phyloP scores from a whole-genome alignment of 1,140 invertebrate species.

The Micrasema minimum region DNA sequence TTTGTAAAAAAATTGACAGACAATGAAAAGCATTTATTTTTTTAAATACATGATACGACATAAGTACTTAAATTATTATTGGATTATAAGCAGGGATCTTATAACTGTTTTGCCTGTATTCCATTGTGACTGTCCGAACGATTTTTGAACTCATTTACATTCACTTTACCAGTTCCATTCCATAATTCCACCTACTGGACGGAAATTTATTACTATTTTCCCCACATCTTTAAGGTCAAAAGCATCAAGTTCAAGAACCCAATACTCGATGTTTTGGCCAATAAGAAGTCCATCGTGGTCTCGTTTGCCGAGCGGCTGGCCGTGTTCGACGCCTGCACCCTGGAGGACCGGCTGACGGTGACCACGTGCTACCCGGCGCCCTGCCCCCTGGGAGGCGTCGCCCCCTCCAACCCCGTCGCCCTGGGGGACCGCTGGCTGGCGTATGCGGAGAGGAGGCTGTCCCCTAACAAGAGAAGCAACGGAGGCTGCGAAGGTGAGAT shows the following conservation, averaged over 20 bases:
- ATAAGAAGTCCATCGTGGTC: slow-evolving; percentile 84
- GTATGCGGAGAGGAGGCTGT: slow-evolving; percentile 86
- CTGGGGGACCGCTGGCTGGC: slow-evolving; percentile 85
- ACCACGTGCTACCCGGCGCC: slow-evolving; percentile 91
- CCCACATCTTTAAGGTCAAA: slow-evolving; percentile 78
- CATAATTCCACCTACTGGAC: no score
- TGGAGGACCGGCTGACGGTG: slow-evolving; percentile 87
- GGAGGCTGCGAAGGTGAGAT: slow-evolving; percentile 80
- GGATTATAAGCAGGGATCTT: no score
- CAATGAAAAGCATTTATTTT: no score
- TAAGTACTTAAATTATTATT: no score
- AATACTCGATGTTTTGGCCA: slow-evolving; percentile 87
- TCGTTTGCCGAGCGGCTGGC: slow-evolving; percentile 91
- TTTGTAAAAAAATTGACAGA: no score
- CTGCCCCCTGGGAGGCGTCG: slow-evolving; percentile 69
- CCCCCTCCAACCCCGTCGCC: slow-evolving; percentile 87
- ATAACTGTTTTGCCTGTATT: no score
- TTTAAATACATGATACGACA: no score
- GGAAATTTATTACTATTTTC: no score
- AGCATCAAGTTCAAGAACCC: slow-evolving; percentile 93
- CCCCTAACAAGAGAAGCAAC: slow-evolving; percentile 84
- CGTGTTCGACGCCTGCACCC: slow-evolving; percentile 88
- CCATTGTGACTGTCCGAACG: no score
- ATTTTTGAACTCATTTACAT: no score
- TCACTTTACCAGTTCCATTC: no score